A percentile compares a stretch with the other conserved stretches of the same genome.
phyloP scores from a whole-genome alignment of 2,888 invertebrate genomes.

The Andrena camellia region DNA sequence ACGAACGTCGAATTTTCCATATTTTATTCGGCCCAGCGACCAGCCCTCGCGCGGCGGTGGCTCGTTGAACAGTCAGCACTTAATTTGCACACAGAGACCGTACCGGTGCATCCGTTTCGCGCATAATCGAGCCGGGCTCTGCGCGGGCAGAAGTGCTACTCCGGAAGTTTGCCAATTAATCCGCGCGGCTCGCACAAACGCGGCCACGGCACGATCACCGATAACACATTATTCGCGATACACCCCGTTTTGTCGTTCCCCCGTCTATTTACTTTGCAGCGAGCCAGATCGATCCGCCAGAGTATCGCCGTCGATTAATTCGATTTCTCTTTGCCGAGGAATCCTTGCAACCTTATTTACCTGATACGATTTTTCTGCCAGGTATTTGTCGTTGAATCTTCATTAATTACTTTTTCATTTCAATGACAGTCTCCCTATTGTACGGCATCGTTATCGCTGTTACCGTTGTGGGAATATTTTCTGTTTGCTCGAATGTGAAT shows the following conservation, averaged over 20 bases:
- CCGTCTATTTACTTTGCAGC: slow-evolving; percentile 47
- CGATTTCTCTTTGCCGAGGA: slow-evolving; percentile 15
- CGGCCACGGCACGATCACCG: slow-evolving; percentile 57
- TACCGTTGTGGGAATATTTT: background rate
- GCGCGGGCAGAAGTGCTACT: slow-evolving; percentile 56
- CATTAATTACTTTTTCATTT: no score
- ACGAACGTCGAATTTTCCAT: slow-evolving; percentile 53
- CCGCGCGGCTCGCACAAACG: slow-evolving; percentile 56
- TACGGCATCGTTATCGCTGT: no score
- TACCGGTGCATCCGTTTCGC: slow-evolving; percentile 63
- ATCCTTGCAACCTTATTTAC: no score
- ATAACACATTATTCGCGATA: slow-evolving; percentile 61
- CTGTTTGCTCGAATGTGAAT: background rate
- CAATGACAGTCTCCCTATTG: no score
- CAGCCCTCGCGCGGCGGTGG: slow-evolving; percentile 17
- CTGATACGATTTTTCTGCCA: no score
- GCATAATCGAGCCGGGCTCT: slow-evolving; percentile 63
- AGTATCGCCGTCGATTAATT: background rate
- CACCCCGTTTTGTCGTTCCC: slow-evolving; percentile 15
- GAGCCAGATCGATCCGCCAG: slow-evolving; percentile 25
- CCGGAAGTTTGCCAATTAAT: slow-evolving; percentile 73
- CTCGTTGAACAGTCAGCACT: slow-evolving; percentile 58
- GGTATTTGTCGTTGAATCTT: no score
- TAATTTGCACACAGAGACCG: slow-evolving; percentile 69
- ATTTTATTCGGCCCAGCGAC: slow-evolving; percentile 49